A percentile compares a stretch with the other conserved stretches of the same genome.
Evolutionary conservation across 1,140 invertebrate species (phyloP).

Genomic region (Piezodorus guildinii): DNA sequence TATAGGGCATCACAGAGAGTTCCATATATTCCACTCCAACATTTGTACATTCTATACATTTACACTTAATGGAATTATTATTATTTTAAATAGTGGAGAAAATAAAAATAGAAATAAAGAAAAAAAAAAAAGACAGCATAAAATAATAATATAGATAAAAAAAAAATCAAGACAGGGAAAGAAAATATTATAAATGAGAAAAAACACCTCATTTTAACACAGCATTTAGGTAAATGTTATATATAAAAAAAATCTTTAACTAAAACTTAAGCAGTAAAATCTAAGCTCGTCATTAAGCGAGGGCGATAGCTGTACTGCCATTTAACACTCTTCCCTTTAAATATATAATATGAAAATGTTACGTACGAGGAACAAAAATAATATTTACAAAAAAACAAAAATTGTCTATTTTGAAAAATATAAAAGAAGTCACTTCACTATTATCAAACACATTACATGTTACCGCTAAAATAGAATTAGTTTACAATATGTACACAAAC

Average conservation of each 20-base stretch:
- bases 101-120: too few relatives aligned
- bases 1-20: conserved; percentile 8
- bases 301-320: conserved; percentile 1
- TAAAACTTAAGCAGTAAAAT: not conserved
- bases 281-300: conserved; percentile 8
- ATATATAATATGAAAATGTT: not conserved
- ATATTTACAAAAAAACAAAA: conserved; percentile 8
- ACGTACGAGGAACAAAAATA: not conserved
- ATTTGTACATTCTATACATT: conserved; percentile 2
- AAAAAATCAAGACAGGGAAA: not conserved
- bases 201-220: not conserved
- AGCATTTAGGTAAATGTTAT: not conserved
- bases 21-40: conserved; percentile 8
- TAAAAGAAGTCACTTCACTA: too few relatives aligned
- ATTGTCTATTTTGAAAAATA: not conserved
- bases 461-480: conserved; percentile 11
- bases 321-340: not conserved
- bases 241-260: not conserved
- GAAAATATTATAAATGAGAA: not conserved
- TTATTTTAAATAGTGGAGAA: too few relatives aligned
- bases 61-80: too few relatives aligned
- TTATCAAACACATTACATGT: conserved; percentile 1
- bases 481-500: conserved; percentile 6
- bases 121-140: too few relatives aligned
- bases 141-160: not conserved